Evolutionary conservation across 2,888 invertebrate genomes (phyloP).

Genomic region (Acrobasis suavella): DNA sequence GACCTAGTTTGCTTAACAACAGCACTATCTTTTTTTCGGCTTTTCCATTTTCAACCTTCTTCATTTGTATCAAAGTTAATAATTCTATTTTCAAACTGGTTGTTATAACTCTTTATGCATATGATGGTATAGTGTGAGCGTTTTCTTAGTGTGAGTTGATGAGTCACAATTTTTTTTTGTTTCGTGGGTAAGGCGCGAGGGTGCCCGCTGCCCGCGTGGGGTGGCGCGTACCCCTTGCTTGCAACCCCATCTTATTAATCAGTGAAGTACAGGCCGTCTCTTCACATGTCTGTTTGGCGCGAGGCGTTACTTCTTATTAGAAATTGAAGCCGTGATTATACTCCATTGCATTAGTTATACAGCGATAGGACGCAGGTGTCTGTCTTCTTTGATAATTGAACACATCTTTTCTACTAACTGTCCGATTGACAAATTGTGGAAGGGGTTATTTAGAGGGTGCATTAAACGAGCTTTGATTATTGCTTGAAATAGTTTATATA

Average conservation of each 20-base stretch:
- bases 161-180: slow-evolving; percentile 83
- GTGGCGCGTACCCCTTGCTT: slow-evolving; percentile 75
- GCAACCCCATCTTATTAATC: slow-evolving; percentile 83
- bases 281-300: slow-evolving; percentile 76
- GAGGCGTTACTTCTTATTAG: slow-evolving; percentile 68
- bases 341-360: slow-evolving; percentile 11
- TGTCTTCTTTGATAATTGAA: neutral
- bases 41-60: slow-evolving; percentile 55
- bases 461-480: neutral
- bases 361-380: slow-evolving; percentile 14
- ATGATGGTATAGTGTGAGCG: slow-evolving; percentile 51
- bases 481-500: too few relatives aligned
- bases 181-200: slow-evolving; percentile 81
- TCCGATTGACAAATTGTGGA: neutral
- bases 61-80: slow-evolving; percentile 61
- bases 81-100: slow-evolving; percentile 49
- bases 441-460: neutral
- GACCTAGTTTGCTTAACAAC: slow-evolving; percentile 68
- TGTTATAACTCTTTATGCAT: slow-evolving; percentile 53
- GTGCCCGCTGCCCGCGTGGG: slow-evolving; percentile 70
- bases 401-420: neutral
- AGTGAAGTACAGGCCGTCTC: slow-evolving; percentile 80
- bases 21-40: slow-evolving; percentile 47
- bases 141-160: slow-evolving; percentile 78
- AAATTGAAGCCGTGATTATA: slow-evolving; percentile 45